Base-by-base conservation (phyloP, 2,113 vertebrate genomes). In the Macquaria ambigua region DNA sequence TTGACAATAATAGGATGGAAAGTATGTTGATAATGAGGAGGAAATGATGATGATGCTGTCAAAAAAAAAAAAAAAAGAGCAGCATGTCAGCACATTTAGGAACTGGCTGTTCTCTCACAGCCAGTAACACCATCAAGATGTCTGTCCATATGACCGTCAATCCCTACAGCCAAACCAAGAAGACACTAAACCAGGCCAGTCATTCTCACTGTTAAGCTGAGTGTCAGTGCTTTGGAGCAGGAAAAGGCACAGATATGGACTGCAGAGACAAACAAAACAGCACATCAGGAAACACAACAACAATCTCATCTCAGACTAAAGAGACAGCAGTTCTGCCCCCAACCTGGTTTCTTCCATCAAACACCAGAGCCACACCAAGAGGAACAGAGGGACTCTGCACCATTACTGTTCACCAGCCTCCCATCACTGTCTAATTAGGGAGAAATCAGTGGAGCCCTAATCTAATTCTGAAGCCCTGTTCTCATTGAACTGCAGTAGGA, bases 371-470 rank as follows among this genome's bases (percentile, higher is more conserved):
- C 52, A 4, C 81, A 77, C 8, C 5, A 28, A 39, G n/a, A 77
- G 12, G 15, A 43, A 8, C 5, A 56, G 20, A 46, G 52, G 16
- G 62, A 69, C 48, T 78, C 4, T 79, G 50, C 4, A 21, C 14
- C 41, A 43, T 73, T 46, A 55, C 62, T 58, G 55, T 63, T 73
- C 73, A 56, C 73, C 74, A 81, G 23, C 52, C 34, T 77, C 34
- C 41, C 77, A 67, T 67, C 70, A 53, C 50, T 66, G 34, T 77
- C 72, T 72, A 55, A 67, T 80, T 58, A 71, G 66, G 28, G 58
- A 75, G 34, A 41, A 75, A 71, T 61, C 67, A 75, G 71, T 2
- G 39, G 55, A 53, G 23, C 41, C 25, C 64, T 25, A 34, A 74
- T 79, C 71, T 1, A 66, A 53, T 59, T 71, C 31, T 72, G 10